These are phyloP conservation scores for Crax fasciolata DNA, from an alignment of 2,797 vertebrate genomes.

Conservation along the genomic window DNA sequence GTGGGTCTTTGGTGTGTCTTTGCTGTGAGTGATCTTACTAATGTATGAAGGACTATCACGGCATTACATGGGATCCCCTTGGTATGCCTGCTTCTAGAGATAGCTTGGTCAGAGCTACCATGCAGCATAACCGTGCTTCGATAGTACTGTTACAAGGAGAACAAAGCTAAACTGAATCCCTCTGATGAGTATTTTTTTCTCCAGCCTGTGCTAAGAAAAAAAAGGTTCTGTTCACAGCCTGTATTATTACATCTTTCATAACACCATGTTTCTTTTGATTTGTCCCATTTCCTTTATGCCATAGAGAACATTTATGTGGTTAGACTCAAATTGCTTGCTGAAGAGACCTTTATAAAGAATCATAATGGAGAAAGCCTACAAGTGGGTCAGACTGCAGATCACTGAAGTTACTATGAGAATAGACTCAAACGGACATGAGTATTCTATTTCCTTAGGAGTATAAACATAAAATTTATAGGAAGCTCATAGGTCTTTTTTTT, in stretches of 20 bases:
- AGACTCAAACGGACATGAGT: rapidly evolving
- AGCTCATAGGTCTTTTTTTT: neutral
- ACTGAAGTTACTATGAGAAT: neutral
- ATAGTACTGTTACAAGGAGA: neutral
- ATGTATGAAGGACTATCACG: neutral
- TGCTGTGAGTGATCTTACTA: neutral
- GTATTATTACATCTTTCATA: neutral
- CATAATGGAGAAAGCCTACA: neutral
- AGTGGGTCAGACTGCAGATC: neutral
- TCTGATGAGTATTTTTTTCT: neutral
- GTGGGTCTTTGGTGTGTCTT: neutral
- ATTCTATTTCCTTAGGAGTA: neutral
- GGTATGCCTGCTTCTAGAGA: neutral
- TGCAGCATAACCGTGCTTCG: neutral
- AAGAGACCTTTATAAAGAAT: neutral
- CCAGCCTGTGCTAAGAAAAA: neutral
- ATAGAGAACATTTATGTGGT: neutral
- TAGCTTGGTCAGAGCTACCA: neutral
- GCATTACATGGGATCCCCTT: neutral
- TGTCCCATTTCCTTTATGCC: neutral
- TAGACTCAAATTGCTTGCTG: neutral
- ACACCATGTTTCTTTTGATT: neutral
- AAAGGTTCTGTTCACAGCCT: neutral
- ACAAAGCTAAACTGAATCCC: neutral
- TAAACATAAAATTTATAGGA: neutral